A percentile compares a stretch with the other conserved stretches of the same genome.
phyloP scores from a whole-genome alignment of 2,888 invertebrate species.

The Cryptosula pallasiana region DNA sequence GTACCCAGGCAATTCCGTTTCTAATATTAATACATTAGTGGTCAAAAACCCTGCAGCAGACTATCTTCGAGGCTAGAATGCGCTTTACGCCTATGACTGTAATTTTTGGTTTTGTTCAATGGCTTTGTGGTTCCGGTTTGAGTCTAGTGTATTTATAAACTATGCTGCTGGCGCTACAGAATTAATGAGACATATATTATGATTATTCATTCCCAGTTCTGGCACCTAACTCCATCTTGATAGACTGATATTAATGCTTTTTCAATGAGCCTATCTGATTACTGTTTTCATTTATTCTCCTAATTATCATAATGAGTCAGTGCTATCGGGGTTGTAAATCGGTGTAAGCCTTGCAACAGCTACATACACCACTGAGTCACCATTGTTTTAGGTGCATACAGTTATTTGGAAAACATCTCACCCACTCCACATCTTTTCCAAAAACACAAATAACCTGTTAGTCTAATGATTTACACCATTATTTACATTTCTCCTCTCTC shows the following conservation, averaged over 20 bases:
- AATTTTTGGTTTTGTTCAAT: background rate
- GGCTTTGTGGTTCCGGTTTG: background rate
- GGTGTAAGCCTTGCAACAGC: background rate
- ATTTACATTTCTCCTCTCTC: background rate
- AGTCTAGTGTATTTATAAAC: background rate
- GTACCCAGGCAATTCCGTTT: too few species aligned
- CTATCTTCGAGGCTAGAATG: too few species aligned
- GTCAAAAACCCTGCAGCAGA: too few species aligned
- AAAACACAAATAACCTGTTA: too few species aligned
- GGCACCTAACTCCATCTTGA: conserved; percentile 14
- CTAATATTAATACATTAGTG: too few species aligned
- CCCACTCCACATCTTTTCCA: too few species aligned
- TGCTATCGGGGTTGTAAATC: conserved; percentile 11
- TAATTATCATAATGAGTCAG: conserved; percentile 24
- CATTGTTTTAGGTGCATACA: background rate
- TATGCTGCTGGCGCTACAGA: background rate
- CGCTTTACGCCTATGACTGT: too few species aligned
- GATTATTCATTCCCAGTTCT: conserved; percentile 21
- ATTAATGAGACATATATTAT: background rate
- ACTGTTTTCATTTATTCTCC: conserved; percentile 4
- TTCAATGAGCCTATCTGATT: background rate
- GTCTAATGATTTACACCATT: too few species aligned
- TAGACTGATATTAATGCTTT: background rate
- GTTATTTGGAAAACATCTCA: too few species aligned
- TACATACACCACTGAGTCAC: background rate